Evolutionary conservation across 2,888 invertebrate genomes (phyloP), one percentile per base, ranked within the genome.

Genomic region (Drosophila multiciliata): DNA sequence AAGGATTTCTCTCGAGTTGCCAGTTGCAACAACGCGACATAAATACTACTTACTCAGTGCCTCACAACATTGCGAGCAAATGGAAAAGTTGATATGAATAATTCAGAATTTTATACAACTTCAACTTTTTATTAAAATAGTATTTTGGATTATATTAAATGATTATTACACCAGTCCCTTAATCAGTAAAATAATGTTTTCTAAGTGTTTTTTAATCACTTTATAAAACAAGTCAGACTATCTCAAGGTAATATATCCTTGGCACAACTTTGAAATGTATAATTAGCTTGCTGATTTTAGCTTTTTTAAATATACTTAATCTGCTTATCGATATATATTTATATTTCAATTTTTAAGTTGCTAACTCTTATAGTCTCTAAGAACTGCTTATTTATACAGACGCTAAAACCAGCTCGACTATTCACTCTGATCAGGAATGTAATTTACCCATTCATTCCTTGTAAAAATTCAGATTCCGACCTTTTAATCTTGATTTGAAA

Each of bases 31-130:
- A 75, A 67, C 67, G 74, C 82, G 63, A 64, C 83, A 87, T 82
- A 75, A 84, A 85, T 73, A 77, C 73, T 59, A 66, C 76, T 73
- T 69, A 80, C 26, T 74, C 32, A 26, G 29, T 48, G 33, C 54
- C 40, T 48, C 58, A 57, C 7, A 65, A 57, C 36, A 57, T 40
- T 54, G 38, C 50, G n/a, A n/a, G 52, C 9, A 2, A 42, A 58
- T 12, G 20, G 6, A 54, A 36, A 15, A n/a, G 11, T n/a, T 8
- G 0, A 11, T 17, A 53, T 59, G 12, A 40, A n/a, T 29, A 8
- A 29, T 32, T 32, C 15, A 20, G 3, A 20, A 6, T 15, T 17
- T 32, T 26, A 1, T 15, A 15, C 29, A 38, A n/a, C 17, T 17
- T 23, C 17, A 38, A 12, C 17, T 26, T 17, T 6, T 15, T 9